Percentiles rank a stretch among this genome's conserved stretches.
phyloP scores from a whole-genome alignment of 2,113 vertebrate species.

The Sturnus vulgaris region DNA sequence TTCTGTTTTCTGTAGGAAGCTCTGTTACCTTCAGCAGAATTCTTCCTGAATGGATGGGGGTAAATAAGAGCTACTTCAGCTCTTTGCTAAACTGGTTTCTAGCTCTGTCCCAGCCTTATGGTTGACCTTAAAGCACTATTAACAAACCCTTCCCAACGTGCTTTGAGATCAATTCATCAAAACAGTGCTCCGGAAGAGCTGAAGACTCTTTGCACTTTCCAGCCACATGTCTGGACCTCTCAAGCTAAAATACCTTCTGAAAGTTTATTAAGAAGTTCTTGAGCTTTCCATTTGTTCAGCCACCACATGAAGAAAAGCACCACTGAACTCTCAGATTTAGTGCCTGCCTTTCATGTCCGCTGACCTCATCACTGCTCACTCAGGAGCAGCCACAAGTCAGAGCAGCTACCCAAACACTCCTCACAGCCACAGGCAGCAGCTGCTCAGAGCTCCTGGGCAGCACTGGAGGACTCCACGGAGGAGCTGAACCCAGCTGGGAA shows the following conservation, averaged over 20 bases:
- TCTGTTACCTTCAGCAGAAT: neutral
- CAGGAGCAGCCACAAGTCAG: neutral
- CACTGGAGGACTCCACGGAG: fast-evolving
- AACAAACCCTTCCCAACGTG: neutral
- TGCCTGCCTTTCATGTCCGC: neutral
- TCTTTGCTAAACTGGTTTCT: neutral
- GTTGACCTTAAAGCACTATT: neutral
- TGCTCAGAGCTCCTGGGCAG: neutral
- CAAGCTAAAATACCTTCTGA: neutral
- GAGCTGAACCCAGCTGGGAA: neutral
- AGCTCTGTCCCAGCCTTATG: neutral
- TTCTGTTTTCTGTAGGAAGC: neutral
- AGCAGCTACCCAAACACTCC: neutral
- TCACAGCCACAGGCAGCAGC: neutral
- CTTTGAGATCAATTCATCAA: neutral
- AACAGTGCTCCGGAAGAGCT: fast-evolving
- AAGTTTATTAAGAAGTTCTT: neutral
- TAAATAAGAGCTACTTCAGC: neutral
- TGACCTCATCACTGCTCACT: neutral
- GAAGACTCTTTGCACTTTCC: neutral
- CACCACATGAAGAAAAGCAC: neutral
- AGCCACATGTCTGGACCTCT: neutral
- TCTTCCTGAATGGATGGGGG: neutral
- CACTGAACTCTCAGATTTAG: neutral
- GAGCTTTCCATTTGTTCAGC: neutral